These are phyloP conservation scores for Morphnarchus princeps DNA, from an alignment of 2,113 vertebrate genomes.

Conservation along the genomic window DNA sequence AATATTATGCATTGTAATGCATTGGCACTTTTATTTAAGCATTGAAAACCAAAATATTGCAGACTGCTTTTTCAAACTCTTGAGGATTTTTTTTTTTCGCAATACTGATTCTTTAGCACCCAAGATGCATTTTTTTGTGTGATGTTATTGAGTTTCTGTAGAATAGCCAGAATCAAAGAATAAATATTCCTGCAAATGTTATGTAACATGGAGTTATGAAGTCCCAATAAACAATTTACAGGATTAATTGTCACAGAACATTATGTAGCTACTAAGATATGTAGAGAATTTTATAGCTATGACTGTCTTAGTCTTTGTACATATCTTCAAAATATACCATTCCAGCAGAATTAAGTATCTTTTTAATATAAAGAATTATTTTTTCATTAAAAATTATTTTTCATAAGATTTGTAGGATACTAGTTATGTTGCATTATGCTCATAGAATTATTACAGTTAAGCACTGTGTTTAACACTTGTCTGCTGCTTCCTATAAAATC, in stretches of 20 bases:
- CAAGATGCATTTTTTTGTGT: not conserved
- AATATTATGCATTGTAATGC: not conserved
- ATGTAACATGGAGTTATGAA: not conserved
- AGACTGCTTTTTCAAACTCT: not conserved
- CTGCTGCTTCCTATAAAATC: not conserved
- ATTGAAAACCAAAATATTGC: not conserved
- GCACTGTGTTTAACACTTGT: not conserved
- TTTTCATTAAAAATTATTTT: not conserved
- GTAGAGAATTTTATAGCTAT: not conserved
- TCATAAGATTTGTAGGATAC: not conserved
- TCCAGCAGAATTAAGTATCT: not conserved
- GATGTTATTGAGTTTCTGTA: not conserved
- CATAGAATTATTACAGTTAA: not conserved
- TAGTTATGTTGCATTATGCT: not conserved
- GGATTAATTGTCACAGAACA: not conserved
- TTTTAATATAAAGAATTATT: not conserved
- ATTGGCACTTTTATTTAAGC: not conserved
- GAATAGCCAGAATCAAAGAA: not conserved
- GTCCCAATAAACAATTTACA: not conserved
- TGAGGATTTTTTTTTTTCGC: not conserved
- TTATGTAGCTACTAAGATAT: not conserved
- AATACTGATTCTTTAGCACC: not conserved
- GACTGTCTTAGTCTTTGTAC: not conserved
- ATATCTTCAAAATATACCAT: not conserved
- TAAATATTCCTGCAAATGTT: not conserved